Base-by-base conservation (phyloP, 2,888 invertebrate species). In the Amblyteles armatorius region DNA sequence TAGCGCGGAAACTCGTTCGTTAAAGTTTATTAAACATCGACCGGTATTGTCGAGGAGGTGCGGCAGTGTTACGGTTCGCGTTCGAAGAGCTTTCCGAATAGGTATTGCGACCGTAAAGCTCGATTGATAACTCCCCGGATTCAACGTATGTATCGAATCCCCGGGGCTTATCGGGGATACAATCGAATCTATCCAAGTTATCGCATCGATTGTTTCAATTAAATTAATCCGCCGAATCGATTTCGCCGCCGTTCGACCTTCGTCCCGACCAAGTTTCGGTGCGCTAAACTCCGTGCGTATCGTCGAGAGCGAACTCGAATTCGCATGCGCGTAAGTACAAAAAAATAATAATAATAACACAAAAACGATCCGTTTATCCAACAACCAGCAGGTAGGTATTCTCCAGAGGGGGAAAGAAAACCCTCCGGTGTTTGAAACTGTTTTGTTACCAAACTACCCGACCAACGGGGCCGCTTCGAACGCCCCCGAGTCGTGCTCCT, bases 381-480 rank as follows among this genome's bases (percentile, higher is more conserved):
- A n/a, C 29, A 63, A 63, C 22, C 29, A 48, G 68, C 60, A 19
- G 29, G 40, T 29, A 22, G 40, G 16, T 73, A 83, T 83, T 74
- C 50, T 50, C 71, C 26, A 22, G 22, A 72, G 72, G 36, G 36
- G 48, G 36, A 78, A 60, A 81, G 29, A 63, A 19, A 2, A 71
- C 33, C 33, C 33, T 16, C 68, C 57, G 78, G 6, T 52, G 82
- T 48, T 78, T 33, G 44, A 57, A 71, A 63, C 69, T 71, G 48
- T 78, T 82, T 78, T 82, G 67, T 57, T 33, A 48, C 44, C 48
- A n/a, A 82, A 67, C 77, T 73, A 82, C 26, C 67, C 44, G 26
- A 36, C 67, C 26, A 82, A 82, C 82, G 40, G 78, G 67, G 72
- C 22, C 55, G n/a, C 65, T 40, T 40, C 13, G 50, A n/a, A 36